These are phyloP conservation scores for Chelonus formosanus DNA, from an alignment of 2,888 invertebrate species.

Conservation along the genomic window DNA sequence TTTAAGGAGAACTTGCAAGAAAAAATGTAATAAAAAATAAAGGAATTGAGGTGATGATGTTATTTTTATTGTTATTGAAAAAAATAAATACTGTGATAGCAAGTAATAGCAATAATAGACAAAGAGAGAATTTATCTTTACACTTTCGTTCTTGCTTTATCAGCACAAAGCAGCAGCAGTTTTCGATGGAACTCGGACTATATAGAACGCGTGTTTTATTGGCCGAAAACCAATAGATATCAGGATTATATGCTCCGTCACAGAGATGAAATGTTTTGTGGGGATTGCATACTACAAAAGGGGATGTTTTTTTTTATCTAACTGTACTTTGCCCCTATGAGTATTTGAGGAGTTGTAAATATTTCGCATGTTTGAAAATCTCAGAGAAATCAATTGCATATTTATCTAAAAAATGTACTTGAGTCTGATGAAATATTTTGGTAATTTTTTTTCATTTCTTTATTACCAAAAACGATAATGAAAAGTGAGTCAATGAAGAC, in stretches of 20 bases:
- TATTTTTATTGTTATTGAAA: no score
- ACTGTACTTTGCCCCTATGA: constrained; percentile 3
- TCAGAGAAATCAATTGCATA: constrained; percentile 25
- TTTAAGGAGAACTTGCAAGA: no score
- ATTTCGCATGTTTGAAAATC: constrained; percentile 1
- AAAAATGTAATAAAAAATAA: no score
- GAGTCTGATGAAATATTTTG: constrained; percentile 16
- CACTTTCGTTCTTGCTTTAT: constrained; percentile 57
- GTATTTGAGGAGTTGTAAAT: constrained; percentile 11
- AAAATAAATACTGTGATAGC: no score
- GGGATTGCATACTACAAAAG: constrained; percentile 3
- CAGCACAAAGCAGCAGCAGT: constrained; percentile 56
- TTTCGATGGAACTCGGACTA: constrained; percentile 40
- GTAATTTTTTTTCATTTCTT: constrained; percentile 21
- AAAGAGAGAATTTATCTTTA: constrained; percentile 57
- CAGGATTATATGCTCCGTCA: constrained; percentile 61
- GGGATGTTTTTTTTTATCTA: constrained; percentile 13
- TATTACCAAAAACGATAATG: neutral
- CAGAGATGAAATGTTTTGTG: constrained; percentile 30
- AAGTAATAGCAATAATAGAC: constrained; percentile 1
- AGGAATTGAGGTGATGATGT: no score
- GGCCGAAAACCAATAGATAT: constrained; percentile 72
- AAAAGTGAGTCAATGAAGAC: neutral
- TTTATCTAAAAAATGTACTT: no score
- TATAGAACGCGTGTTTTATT: constrained; percentile 68